These are phyloP conservation scores for Harpalus rufipes DNA, from an alignment of 2,888 invertebrate genomes.

Conservation along the genomic window DNA sequence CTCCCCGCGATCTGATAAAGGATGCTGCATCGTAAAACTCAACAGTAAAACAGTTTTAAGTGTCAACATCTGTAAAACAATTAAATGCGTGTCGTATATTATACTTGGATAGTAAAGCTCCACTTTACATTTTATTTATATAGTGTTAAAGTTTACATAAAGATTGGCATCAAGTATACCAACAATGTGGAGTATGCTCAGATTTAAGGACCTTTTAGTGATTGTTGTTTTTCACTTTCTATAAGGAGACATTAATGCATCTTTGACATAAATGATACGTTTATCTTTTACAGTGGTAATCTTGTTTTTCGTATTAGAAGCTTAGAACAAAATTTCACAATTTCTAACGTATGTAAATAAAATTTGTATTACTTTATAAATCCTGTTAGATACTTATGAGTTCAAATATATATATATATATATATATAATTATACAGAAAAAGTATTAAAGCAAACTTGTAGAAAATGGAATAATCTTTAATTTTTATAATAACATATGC, in stretches of 20 bases:
- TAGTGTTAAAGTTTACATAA: conserved; percentile 59
- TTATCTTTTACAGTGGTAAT: too few relatives aligned
- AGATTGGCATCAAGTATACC: conserved; percentile 57
- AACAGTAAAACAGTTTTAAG: conserved; percentile 61
- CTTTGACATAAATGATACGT: background rate
- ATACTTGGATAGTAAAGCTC: conserved; percentile 55
- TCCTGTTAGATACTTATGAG: too few relatives aligned
- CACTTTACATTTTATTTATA: conserved; percentile 61
- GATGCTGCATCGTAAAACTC: conserved; percentile 46
- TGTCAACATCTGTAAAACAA: conserved; percentile 61
- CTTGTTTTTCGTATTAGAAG: too few relatives aligned
- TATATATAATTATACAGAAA: too few relatives aligned
- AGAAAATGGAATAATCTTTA: too few relatives aligned
- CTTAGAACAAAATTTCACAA: too few relatives aligned
- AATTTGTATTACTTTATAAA: too few relatives aligned
- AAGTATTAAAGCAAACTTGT: too few relatives aligned
- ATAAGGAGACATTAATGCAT: background rate
- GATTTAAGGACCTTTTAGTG: conserved; percentile 23
- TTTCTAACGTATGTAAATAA: too few relatives aligned
- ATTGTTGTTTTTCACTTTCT: background rate
- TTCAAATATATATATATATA: too few relatives aligned
- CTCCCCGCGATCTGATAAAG: conserved; percentile 20
- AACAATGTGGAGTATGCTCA: conserved; percentile 35
- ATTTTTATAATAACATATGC: too few relatives aligned
- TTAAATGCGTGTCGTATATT: conserved; percentile 63